Conservation (phyloP, 2,888 invertebrate species). For the Galerucella calmariensis region DNA sequence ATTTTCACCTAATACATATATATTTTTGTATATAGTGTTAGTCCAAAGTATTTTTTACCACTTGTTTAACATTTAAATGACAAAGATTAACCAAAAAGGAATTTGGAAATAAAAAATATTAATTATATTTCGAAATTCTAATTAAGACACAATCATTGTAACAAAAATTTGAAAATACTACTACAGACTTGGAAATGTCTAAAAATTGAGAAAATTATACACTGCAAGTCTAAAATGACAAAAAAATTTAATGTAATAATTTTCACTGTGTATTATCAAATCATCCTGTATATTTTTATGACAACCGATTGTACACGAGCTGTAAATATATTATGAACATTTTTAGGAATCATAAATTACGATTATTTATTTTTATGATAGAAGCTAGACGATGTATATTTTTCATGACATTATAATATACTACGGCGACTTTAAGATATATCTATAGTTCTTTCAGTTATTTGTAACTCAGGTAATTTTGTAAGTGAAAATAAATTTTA, state of each 20-base stretch:
- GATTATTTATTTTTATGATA: slow-evolving; percentile 20
- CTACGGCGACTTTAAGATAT: not conserved
- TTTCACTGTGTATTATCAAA: not conserved
- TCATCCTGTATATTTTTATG: not conserved
- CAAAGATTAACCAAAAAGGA: no score
- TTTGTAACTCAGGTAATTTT: slow-evolving; percentile 28
- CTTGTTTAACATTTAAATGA: no score
- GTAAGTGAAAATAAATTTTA: not conserved
- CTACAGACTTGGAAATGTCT: no score
- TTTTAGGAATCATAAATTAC: not conserved
- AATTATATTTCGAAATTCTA: no score
- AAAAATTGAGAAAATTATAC: no score
- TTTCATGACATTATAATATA: not conserved
- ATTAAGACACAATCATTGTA: no score
- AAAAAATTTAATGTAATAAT: not conserved
- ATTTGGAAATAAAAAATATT: no score
- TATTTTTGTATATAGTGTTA: no score
- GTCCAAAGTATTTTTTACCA: no score
- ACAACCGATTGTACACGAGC: not conserved
- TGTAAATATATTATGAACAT: slow-evolving; percentile 14
- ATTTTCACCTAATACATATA: not conserved
- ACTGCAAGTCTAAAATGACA: no score
- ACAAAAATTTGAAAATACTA: no score
- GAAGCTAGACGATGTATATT: slow-evolving; percentile 12
- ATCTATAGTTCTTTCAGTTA: slow-evolving; percentile 4